A percentile compares a stretch with the other conserved stretches of the same genome.
Conservation (phyloP, 1,140 invertebrate genomes). For the Portunus trituberculatus region DNA sequence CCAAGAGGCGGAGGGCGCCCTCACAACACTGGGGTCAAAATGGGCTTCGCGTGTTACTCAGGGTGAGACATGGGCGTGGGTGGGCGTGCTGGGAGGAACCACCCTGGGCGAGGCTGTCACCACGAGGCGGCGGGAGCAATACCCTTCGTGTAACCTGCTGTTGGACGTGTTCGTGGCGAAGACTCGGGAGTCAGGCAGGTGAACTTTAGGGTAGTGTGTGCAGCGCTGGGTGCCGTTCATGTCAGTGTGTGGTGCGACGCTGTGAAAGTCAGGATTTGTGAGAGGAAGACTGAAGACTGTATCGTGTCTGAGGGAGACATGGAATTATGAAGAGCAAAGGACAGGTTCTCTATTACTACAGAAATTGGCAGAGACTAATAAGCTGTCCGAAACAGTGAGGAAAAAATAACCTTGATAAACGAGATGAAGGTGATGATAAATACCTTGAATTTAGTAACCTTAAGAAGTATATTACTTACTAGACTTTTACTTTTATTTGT, state of each 20-base stretch:
- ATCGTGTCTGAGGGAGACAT: too few relatives aligned
- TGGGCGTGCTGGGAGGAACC: conserved; percentile 36
- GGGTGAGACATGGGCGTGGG: conserved; percentile 65
- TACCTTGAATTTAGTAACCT: too few relatives aligned
- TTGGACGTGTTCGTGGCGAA: conserved; percentile 36
- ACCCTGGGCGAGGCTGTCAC: conserved; percentile 48
- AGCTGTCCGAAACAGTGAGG: too few relatives aligned
- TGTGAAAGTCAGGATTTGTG: too few relatives aligned
- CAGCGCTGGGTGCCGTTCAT: not conserved
- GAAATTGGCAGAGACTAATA: too few relatives aligned
- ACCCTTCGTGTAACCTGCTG: not conserved
- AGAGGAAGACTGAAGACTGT: too few relatives aligned
- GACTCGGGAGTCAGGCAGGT: not conserved
- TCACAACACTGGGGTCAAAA: not conserved
- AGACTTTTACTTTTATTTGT: too few relatives aligned
- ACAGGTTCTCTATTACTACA: not conserved
- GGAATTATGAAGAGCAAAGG: not conserved
- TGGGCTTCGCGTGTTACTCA: conserved; percentile 46
- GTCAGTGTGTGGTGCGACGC: not conserved
- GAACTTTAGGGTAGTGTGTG: too few relatives aligned
- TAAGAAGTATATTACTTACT: too few relatives aligned
- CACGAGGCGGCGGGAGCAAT: not conserved
- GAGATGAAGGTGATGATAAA: too few relatives aligned
- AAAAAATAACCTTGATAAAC: too few relatives aligned
- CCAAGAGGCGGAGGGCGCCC: conserved; percentile 20